phyloP scores from a whole-genome alignment of 2,888 invertebrate species.

The Parnassius mnemosyne region DNA sequence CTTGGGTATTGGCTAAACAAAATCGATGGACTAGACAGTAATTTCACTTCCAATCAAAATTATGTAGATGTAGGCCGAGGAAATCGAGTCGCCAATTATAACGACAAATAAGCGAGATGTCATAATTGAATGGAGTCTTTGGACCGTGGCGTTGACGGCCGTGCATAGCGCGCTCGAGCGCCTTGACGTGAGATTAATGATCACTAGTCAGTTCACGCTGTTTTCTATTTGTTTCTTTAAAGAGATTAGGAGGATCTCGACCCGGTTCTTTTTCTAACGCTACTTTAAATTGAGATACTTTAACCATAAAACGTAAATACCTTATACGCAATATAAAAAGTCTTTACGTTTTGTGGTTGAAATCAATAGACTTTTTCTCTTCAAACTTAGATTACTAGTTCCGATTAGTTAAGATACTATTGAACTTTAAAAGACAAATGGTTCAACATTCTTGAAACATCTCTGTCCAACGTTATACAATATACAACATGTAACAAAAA shows the following conservation, averaged over 20 bases:
- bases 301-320: too few relatives aligned
- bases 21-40: slow-evolving; percentile 5
- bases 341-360: too few relatives aligned
- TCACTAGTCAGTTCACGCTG: slow-evolving; percentile 1
- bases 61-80: neutral
- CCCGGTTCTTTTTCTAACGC: neutral
- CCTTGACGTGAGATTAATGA: slow-evolving; percentile 9
- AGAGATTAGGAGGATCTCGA: slow-evolving; percentile 6
- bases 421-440: too few relatives aligned
- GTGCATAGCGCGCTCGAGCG: slow-evolving; percentile 3
- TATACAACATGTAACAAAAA: too few relatives aligned
- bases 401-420: neutral
- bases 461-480: too few relatives aligned
- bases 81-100: slow-evolving; percentile 6
- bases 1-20: slow-evolving; percentile 6
- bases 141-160: neutral
- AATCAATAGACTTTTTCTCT: too few relatives aligned
- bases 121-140: slow-evolving; percentile 9
- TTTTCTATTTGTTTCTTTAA: slow-evolving; percentile 15
- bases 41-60: slow-evolving; percentile 19
- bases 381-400: too few relatives aligned
- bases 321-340: too few relatives aligned
- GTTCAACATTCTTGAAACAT: too few relatives aligned
- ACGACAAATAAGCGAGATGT: slow-evolving; percentile 1
- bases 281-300: too few relatives aligned